A percentile compares a stretch with the other conserved stretches of the same genome.
Conservation (phyloP, 2,797 vertebrate genomes). For the Serranus cabrilla region DNA sequence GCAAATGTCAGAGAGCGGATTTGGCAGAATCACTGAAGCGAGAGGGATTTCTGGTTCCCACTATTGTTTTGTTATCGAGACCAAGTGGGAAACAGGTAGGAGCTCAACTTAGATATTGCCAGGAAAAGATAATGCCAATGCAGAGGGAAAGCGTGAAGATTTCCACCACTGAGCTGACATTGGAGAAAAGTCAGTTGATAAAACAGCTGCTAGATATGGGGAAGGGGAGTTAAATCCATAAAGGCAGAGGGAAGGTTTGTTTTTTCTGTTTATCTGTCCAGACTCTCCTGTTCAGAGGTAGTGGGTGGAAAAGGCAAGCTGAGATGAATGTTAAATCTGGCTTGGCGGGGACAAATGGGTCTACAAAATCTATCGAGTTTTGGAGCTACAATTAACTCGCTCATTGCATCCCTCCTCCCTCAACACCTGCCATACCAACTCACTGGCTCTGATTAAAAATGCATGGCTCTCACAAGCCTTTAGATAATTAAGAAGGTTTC, state of each 20-base stretch:
- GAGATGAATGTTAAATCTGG: conserved; percentile 45
- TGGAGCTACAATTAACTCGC: conserved; percentile 55
- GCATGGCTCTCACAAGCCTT: conserved; percentile 54
- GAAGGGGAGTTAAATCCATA: conserved; percentile 25
- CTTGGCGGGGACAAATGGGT: conserved; percentile 40
- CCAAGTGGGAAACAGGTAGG: conserved; percentile 58
- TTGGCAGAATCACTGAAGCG: conserved; percentile 50
- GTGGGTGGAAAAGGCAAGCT: conserved; percentile 18
- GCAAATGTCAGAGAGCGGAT: conserved; percentile 59
- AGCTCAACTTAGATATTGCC: conserved; percentile 61
- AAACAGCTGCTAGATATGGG: conserved; percentile 36
- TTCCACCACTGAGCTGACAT: conserved; percentile 45
- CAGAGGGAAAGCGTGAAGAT: conserved; percentile 12
- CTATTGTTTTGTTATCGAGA: conserved; percentile 62
- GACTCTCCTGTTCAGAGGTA: background rate
- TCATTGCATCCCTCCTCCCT: conserved; percentile 52
- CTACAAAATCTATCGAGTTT: conserved; percentile 43
- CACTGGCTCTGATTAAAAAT: conserved; percentile 71
- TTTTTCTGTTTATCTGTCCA: conserved; percentile 23
- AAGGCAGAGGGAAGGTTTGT: conserved; percentile 28
- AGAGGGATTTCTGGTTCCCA: conserved; percentile 53
- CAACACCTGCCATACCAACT: conserved; percentile 61
- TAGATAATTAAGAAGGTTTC: conserved; percentile 63
- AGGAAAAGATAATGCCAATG: conserved; percentile 53
- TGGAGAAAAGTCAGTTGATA: conserved; percentile 37